phyloP scores from a whole-genome alignment of 2,888 invertebrate species.

The Phyllotreta striolata region DNA sequence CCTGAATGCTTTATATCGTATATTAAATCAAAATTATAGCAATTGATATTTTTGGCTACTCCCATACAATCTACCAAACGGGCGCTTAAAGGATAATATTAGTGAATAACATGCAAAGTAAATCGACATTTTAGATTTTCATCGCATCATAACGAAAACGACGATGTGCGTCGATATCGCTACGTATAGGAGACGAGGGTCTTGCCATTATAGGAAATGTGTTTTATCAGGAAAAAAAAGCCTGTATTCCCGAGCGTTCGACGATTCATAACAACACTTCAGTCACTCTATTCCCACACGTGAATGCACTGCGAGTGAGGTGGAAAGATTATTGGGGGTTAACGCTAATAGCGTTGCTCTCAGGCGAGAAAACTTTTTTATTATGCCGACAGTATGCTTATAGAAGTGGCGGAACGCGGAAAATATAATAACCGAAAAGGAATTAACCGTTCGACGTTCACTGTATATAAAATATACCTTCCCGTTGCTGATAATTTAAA shows the following conservation, averaged over 20 bases:
- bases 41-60: too few relatives aligned
- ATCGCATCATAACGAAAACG: constrained; percentile 15
- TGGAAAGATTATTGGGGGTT: constrained; percentile 30
- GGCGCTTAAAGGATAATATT: too few relatives aligned
- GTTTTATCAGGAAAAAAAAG: constrained; percentile 35
- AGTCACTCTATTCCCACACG: constrained; percentile 38
- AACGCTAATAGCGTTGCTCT: constrained; percentile 27
- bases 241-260: constrained; percentile 33
- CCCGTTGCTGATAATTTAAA: not conserved
- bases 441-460: too few relatives aligned
- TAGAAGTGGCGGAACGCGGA: not conserved
- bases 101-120: constrained; percentile 1
- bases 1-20: too few relatives aligned
- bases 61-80: too few relatives aligned
- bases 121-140: constrained; percentile 2
- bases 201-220: constrained; percentile 35
- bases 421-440: not conserved
- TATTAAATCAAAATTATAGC: too few relatives aligned
- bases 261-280: constrained; percentile 36
- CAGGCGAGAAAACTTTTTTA: constrained; percentile 28
- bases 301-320: constrained; percentile 35
- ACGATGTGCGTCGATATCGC: constrained; percentile 19
- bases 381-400: constrained; percentile 24
- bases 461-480: too few relatives aligned
- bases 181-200: constrained; percentile 31